Conservation (phyloP, 2,113 vertebrate species). For the Zootoca vivipara region DNA sequence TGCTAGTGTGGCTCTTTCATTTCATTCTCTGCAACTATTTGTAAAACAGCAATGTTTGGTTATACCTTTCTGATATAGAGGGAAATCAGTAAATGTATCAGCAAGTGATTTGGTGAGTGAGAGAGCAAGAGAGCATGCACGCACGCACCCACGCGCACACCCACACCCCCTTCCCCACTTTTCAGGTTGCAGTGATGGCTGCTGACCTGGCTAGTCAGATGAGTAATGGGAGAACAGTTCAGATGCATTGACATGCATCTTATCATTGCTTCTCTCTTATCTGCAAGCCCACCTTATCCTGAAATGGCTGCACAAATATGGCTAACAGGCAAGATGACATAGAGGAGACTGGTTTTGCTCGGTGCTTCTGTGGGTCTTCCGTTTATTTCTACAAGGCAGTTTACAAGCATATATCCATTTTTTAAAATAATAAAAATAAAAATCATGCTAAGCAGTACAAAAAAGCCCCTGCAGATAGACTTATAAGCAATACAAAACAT, state of each 20-base stretch:
- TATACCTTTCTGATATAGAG: neutral
- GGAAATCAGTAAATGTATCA: neutral
- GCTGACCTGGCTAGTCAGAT: neutral
- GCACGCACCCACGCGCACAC: too few species aligned
- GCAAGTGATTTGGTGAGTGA: neutral
- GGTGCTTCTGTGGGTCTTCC: too few species aligned
- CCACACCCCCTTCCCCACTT: neutral
- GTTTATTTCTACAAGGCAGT: too few species aligned
- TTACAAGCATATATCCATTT: too few species aligned
- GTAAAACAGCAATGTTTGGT: neutral
- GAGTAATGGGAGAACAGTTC: neutral
- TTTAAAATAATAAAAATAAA: too few species aligned
- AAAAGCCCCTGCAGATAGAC: too few species aligned
- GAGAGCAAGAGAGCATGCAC: too few species aligned
- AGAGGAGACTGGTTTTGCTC: neutral
- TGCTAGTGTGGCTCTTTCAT: neutral
- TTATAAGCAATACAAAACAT: too few species aligned
- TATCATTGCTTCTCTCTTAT: neutral
- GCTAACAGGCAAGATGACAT: neutral
- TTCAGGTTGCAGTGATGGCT: neutral
- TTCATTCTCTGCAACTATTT: neutral
- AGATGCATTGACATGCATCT: neutral
- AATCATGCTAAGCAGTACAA: too few species aligned
- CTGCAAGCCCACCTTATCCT: neutral
- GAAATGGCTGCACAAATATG: neutral